Evolutionary conservation across 1,140 invertebrate species (phyloP), one percentile per base, ranked within the genome.

Genomic region (Cyclina sinensis): DNA sequence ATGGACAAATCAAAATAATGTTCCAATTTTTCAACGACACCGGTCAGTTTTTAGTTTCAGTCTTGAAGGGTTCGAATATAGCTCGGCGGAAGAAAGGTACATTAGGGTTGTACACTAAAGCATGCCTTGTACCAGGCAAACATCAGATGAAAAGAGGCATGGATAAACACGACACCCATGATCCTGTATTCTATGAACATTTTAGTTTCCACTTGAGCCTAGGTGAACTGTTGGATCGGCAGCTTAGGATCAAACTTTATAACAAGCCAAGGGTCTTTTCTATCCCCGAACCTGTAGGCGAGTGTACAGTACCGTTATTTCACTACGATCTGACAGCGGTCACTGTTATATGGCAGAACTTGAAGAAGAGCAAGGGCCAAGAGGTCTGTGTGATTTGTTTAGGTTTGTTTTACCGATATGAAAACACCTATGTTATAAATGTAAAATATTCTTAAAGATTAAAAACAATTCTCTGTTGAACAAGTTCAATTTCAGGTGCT

Each of bases 11-110:
- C 7, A 84, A 84, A 27, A n/a, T 84, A 9, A 84, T 84, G 81
- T 84, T 84, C 30, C 81, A 84, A 39, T 84, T 39, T 51, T 73
- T 73, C 62, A 70, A 84, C 32, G 65, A 84, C 14, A 27, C 27
- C 11, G 21, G 24, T 5, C 59, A 37, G 18, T 43, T 84, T 21
- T 35, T 43, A 5, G 11, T 70, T 5, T 70, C 62, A n/a, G 24
- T 84, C 18, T 32, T 84, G 39, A 84, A 65, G 30, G 81, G 39
- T 5, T n/a, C 62, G 12, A 84, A 84, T 35, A 32, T 84, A 9
- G 65, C 35, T 48, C 14, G 11, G 2, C 14, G 27, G 27, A 14
- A 65, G n/a, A 9, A 0, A 4, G 39, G 4, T 0, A 27, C 27
- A 39, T 21, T 84, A 59, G 39, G 81, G 5, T 30, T 84, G 14